phyloP scores from a whole-genome alignment of 2,113 vertebrate genomes.

The Perccottus glenii region DNA sequence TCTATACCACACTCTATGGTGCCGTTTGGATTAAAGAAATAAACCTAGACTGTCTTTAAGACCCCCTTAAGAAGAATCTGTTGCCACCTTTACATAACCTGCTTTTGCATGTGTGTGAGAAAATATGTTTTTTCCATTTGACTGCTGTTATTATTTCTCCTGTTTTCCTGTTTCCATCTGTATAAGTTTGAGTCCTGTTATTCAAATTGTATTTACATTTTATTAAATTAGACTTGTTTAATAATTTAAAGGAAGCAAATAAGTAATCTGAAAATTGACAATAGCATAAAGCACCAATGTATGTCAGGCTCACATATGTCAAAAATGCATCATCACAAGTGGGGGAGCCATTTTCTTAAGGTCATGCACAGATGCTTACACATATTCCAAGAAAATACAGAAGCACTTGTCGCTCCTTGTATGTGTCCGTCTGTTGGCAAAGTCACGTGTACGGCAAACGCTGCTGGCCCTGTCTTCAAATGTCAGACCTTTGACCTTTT shows the following conservation, averaged over 20 bases:
- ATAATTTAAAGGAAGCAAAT: not conserved
- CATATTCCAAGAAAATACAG: conserved; percentile 18
- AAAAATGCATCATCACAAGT: conserved; percentile 25
- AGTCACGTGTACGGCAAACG: conserved; percentile 42
- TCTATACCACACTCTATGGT: too few species aligned
- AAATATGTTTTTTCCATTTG: conserved; percentile 28
- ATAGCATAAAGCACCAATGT: conserved; percentile 10
- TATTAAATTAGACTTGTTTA: conserved; percentile 15
- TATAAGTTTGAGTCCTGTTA: not conserved
- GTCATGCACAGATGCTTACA: conserved; percentile 23
- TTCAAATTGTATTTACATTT: conserved; percentile 8
- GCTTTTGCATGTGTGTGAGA: conserved; percentile 7
- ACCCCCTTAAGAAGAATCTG: conserved; percentile 10
- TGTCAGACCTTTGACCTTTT: conserved; percentile 80
- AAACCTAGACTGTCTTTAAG: not conserved
- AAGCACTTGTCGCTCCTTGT: not conserved
- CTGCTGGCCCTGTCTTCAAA: conserved; percentile 66
- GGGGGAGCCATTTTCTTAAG: conserved; percentile 40
- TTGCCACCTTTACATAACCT: conserved; percentile 39
- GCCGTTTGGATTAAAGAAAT: too few species aligned
- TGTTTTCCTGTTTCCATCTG: conserved; percentile 24
- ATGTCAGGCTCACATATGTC: conserved; percentile 26
- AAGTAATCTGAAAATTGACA: conserved; percentile 3
- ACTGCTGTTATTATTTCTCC: conserved; percentile 41
- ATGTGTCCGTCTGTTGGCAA: not conserved